Conservation (phyloP, 2,888 invertebrate species). For the Gari tellinella region DNA sequence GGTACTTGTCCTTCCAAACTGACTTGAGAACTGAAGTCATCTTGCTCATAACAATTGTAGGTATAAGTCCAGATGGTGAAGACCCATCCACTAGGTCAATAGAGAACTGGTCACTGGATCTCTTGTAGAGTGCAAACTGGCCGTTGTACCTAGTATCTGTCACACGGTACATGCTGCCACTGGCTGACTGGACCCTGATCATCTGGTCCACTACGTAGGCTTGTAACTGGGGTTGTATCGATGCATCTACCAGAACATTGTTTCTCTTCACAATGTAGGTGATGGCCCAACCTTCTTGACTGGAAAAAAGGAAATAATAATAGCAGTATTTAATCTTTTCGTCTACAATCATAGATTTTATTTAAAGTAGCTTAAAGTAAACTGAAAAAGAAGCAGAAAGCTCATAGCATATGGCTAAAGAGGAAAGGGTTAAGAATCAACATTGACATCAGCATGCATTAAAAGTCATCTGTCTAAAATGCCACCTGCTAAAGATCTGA, state of each 20-base stretch:
- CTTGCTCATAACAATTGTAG: conserved; percentile 30
- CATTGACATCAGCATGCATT: too few relatives aligned
- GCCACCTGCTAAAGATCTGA: too few relatives aligned
- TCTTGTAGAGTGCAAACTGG: conserved; percentile 30
- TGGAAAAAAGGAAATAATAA: conserved; percentile 18
- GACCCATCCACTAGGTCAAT: conserved; percentile 3
- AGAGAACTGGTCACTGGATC: conserved; percentile 39
- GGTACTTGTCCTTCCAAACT: not conserved
- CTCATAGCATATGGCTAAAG: too few relatives aligned
- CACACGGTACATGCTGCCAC: conserved; percentile 36
- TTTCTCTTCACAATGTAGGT: conserved; percentile 14
- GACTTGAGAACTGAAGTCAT: not conserved
- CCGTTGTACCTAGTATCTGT: conserved; percentile 23
- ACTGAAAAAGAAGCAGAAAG: too few relatives aligned
- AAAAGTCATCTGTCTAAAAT: too few relatives aligned
- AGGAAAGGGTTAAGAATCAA: too few relatives aligned
- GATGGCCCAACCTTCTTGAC: conserved; percentile 29
- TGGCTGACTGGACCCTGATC: conserved; percentile 49
- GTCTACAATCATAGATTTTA: too few relatives aligned
- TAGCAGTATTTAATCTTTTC: too few relatives aligned
- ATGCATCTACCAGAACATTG: conserved; percentile 33
- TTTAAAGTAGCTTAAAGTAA: too few relatives aligned
- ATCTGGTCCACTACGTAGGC: conserved; percentile 11
- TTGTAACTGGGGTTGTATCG: conserved; percentile 33
- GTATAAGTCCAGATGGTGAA: conserved; percentile 18